Base-by-base conservation (phyloP, 2,797 vertebrate species). In the Lepidocolaptes lacrymiger region DNA sequence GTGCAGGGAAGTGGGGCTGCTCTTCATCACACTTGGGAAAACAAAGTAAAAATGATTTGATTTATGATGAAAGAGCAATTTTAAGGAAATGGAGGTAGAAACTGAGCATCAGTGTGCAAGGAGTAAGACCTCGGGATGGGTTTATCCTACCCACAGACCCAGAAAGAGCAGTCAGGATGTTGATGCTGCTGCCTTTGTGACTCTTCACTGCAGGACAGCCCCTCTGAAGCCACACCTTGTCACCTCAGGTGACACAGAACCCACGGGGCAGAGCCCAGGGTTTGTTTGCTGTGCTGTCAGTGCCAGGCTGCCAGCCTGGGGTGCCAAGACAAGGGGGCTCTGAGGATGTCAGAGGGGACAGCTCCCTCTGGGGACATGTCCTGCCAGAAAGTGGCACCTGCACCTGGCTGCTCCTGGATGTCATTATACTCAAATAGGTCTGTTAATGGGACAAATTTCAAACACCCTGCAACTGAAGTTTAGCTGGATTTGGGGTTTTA, bases 391-490 rank as follows among this genome's bases (percentile, higher is more conserved):
- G 59, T 26, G 80, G 64, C 85, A 88, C 85, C 80, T 77, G 46
- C 75, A 52, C 59, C 64, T 52, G 58, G 4, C 64, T 72, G 79
- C 88, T 34, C 85, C 71, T 82, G 71, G 59, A 44, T 37, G 71
- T 43, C 32, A 15, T 73, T 73, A 36, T 46, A 66, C n/a, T 23
- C 46, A 8, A 62, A 48, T 1, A 37, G 62, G 13, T 58, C 75
- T 91, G 67, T 28, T 75, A 59, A 71, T 41, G 27, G 83, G 55
- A 27, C 36, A 69, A 44, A 69, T 80, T 88, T 84, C 67, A 58
- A 83, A 63, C 74, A 66, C 32, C 18, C 36, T 13, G 4, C 37
- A 34, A 32, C 24, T 16, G 37, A 75, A 84, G 66, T 24, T 71
- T 5, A 36, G 59, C 64, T 64, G 23, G 30, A 78, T 62, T 89